A percentile compares a stretch with the other conserved stretches of the same genome.
These are phyloP conservation scores for Chauna torquata DNA, from an alignment of 2,113 vertebrate species.

Conservation along the genomic window DNA sequence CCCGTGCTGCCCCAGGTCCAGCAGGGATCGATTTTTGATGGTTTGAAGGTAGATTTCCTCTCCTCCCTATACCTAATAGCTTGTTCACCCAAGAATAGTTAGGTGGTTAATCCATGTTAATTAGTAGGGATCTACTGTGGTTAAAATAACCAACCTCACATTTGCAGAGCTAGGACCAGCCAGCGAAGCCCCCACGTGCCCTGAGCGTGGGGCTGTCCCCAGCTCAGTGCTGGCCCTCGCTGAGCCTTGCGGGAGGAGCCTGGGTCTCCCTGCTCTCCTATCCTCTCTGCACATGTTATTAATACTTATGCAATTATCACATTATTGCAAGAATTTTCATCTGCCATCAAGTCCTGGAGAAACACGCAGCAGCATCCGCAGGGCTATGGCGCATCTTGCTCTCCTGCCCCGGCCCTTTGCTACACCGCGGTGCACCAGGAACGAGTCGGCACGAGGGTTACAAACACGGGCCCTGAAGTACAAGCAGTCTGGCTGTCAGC, in stretches of 20 bases:
- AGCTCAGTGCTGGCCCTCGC: not conserved
- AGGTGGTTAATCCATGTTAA: slow-evolving; percentile 19
- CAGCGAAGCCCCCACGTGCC: no score
- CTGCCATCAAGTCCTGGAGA: rapidly evolving
- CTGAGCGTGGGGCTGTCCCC: not conserved
- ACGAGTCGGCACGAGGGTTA: rapidly evolving
- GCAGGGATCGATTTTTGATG: not conserved
- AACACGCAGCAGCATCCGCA: not conserved
- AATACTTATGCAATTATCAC: rapidly evolving
- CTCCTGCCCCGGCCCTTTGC: not conserved
- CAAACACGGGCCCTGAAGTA: not conserved
- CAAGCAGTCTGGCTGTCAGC: not conserved
- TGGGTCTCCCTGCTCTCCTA: rapidly evolving
- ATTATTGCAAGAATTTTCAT: not conserved
- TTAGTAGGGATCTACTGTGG: slow-evolving; percentile 11
- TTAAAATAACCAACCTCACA: slow-evolving; percentile 20
- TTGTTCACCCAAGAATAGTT: slow-evolving; percentile 1
- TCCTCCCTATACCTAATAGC: not conserved
- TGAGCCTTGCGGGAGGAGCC: not conserved
- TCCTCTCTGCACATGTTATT: not conserved
- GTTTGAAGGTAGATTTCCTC: slow-evolving; percentile 24
- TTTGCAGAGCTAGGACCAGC: not conserved
- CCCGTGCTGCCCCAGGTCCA: rapidly evolving
- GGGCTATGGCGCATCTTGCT: rapidly evolving
- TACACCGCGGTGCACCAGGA: rapidly evolving